Conservation (phyloP, 2,888 invertebrate genomes). For the Choreutis nemorana region DNA sequence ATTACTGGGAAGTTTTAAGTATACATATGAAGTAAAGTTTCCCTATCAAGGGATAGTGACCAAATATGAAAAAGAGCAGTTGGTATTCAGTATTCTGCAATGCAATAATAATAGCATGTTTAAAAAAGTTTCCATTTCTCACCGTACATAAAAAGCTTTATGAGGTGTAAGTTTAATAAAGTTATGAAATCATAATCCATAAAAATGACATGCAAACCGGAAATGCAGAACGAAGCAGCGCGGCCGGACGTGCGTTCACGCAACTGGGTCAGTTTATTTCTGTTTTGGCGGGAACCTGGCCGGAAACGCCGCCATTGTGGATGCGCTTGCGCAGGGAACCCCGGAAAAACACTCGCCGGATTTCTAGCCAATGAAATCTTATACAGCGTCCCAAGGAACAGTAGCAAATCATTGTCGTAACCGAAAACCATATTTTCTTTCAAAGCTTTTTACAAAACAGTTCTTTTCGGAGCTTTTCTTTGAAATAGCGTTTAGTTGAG, state of each 20-base stretch:
- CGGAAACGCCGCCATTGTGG: slow-evolving; percentile 63
- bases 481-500: slow-evolving; percentile 6
- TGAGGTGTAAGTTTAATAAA: too few relatives aligned
- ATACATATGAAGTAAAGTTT: too few relatives aligned
- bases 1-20: too few relatives aligned
- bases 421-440: too few relatives aligned
- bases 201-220: slow-evolving; percentile 59
- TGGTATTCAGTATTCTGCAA: too few relatives aligned
- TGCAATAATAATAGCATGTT: too few relatives aligned
- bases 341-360: slow-evolving; percentile 59
- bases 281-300: slow-evolving; percentile 65
- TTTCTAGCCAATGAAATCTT: slow-evolving; percentile 60
- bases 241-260: slow-evolving; percentile 49
- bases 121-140: too few relatives aligned
- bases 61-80: too few relatives aligned
- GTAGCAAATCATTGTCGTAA: slow-evolving; percentile 31
- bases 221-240: slow-evolving; percentile 53
- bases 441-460: too few relatives aligned
- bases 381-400: slow-evolving; percentile 33
- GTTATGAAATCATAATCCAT: slow-evolving; percentile 41
- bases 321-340: slow-evolving; percentile 52
- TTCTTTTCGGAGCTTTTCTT: slow-evolving; percentile 37
- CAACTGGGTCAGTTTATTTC: slow-evolving; percentile 65
- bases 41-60: too few relatives aligned
- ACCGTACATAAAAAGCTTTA: too few relatives aligned